Conservation (phyloP, 2,113 vertebrate genomes). For the Chascanopsetta lugubris region DNA sequence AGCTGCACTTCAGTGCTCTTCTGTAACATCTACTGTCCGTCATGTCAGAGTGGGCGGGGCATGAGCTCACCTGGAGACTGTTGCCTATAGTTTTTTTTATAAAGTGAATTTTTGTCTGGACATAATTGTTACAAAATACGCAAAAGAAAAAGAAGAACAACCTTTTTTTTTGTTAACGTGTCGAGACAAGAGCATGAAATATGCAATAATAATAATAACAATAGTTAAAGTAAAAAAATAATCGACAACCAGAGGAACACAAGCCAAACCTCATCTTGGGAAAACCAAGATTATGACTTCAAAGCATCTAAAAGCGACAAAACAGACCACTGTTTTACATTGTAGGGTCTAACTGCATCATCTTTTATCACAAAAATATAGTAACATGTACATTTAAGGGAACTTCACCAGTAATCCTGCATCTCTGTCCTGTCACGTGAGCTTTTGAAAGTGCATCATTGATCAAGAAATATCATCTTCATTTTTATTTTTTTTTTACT, state of each 20-base stretch:
- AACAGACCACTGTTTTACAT: not conserved
- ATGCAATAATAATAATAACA: not conserved
- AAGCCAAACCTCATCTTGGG: not conserved
- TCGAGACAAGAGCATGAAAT: not conserved
- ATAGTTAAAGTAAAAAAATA: too few species aligned
- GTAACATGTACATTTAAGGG: not conserved
- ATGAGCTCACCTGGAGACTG: constrained; percentile 38
- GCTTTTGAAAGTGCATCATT: constrained; percentile 32
- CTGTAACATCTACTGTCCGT: constrained; percentile 38
- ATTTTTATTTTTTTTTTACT: constrained; percentile 17
- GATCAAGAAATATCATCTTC: constrained; percentile 21
- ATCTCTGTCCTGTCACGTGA: not conserved
- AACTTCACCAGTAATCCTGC: not conserved
- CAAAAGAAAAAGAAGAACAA: constrained; percentile 17
- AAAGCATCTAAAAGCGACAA: not conserved
- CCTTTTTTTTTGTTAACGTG: not conserved
- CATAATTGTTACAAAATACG: constrained; percentile 18
- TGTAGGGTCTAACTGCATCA: constrained; percentile 5
- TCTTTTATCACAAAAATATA: constrained; percentile 1
- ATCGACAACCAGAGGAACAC: not conserved
- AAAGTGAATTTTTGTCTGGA: constrained; percentile 50
- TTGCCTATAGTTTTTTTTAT: constrained; percentile 39
- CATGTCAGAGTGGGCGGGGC: not conserved
- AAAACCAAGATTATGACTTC: not conserved
- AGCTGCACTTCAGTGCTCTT: constrained; percentile 49